Conservation (phyloP, 2,797 vertebrate species). For the Sebastes diaconus region DNA sequence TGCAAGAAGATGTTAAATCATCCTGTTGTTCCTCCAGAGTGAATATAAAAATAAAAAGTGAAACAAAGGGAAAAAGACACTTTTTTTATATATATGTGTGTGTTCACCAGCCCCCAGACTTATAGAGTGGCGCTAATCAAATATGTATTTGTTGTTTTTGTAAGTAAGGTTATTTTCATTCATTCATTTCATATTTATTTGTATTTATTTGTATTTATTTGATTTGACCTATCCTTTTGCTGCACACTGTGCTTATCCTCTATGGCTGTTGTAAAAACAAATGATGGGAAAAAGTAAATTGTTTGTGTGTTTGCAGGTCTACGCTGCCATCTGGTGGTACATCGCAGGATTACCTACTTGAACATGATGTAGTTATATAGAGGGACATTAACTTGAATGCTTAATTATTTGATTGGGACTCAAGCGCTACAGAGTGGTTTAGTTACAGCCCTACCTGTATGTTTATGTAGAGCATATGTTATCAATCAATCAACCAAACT, state of each 20-base stretch:
- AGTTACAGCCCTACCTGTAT: neutral
- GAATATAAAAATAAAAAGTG: neutral
- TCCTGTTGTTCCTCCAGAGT: neutral
- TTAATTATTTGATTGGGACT: neutral
- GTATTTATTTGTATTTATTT: neutral
- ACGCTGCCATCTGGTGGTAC: constrained; percentile 57
- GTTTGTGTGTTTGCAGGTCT: constrained; percentile 1
- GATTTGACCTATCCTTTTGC: neutral
- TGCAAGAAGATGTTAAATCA: neutral
- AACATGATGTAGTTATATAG: neutral
- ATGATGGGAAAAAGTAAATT: fast-evolving
- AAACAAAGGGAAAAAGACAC: neutral
- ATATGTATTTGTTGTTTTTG: neutral
- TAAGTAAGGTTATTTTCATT: neutral
- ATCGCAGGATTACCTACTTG: neutral
- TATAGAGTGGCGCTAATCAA: neutral
- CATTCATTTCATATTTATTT: neutral
- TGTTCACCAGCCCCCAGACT: neutral
- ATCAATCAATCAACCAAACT: too few species aligned
- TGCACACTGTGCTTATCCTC: neutral
- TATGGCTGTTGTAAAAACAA: neutral
- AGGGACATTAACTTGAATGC: neutral
- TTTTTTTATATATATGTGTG: neutral
- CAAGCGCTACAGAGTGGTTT: neutral
- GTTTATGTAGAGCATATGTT: neutral